Conservation (phyloP, 1,140 invertebrate genomes). For the Saccostrea echinata region DNA sequence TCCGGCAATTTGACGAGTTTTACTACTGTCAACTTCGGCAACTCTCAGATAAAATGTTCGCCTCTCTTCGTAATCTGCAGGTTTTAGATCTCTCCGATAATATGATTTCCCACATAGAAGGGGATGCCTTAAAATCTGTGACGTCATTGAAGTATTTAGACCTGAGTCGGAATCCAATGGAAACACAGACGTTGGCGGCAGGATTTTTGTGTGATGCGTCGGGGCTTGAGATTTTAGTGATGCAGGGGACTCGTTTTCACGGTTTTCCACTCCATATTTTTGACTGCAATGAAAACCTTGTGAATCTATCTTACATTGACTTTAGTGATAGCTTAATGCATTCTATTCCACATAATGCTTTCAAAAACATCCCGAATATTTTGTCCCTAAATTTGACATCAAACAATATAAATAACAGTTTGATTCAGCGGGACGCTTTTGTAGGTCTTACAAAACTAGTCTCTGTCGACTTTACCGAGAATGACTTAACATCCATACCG, state of each 20-base stretch:
- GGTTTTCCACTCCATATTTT: conserved; percentile 36
- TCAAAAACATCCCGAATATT: conserved; percentile 44
- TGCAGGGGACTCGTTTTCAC: conserved; percentile 36
- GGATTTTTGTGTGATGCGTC: conserved; percentile 45
- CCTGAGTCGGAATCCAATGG: conserved; percentile 46
- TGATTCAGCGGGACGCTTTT: conserved; percentile 44
- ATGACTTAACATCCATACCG: conserved; percentile 43
- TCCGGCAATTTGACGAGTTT: background rate
- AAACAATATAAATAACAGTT: conserved; percentile 27
- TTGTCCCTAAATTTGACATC: conserved; percentile 43
- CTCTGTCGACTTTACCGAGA: conserved; percentile 49
- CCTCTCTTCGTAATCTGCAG: conserved; percentile 23
- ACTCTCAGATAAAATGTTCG: conserved; percentile 42
- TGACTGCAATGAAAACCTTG: conserved; percentile 22
- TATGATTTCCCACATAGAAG: conserved; percentile 33
- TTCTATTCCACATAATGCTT: conserved; percentile 36
- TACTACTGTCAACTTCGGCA: conserved; percentile 17
- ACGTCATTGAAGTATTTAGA: conserved; percentile 41
- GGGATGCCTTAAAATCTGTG: conserved; percentile 27
- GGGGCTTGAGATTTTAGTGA: conserved; percentile 39
- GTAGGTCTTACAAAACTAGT: conserved; percentile 22
- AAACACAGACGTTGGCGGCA: background rate
- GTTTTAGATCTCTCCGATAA: conserved; percentile 53
- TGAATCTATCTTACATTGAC: conserved; percentile 47
- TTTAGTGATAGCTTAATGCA: conserved; percentile 46